Conservation (phyloP, 2,797 vertebrate species). For the Orestias chungarensis region DNA sequence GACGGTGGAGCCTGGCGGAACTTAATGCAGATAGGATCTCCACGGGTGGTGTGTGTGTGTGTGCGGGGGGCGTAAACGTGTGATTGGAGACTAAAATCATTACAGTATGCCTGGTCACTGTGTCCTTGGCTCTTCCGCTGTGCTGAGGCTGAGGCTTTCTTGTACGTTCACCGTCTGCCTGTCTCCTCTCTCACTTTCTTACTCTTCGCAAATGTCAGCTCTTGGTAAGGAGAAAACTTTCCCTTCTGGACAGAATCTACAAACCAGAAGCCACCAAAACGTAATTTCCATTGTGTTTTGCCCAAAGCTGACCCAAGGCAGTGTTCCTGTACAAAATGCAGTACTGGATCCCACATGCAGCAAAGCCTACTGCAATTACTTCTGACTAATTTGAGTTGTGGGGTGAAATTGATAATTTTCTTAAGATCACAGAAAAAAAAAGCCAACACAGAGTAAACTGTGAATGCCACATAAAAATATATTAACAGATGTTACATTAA, state of each 20-base stretch:
- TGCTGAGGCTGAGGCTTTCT: constrained; percentile 55
- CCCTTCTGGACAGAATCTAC: constrained; percentile 9
- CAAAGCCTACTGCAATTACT: not conserved
- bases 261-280: constrained; percentile 10
- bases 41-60: constrained; percentile 70
- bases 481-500: too few species aligned
- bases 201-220: constrained; percentile 1
- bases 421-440: not conserved
- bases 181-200: constrained; percentile 26
- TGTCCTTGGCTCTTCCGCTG: constrained; percentile 80
- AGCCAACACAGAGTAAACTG: not conserved
- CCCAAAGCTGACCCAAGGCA: not conserved
- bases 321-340: not conserved
- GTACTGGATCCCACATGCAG: not conserved
- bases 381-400: not conserved
- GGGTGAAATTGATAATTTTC: not conserved
- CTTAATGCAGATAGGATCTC: constrained; percentile 79
- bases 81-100: constrained; percentile 84
- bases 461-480: not conserved
- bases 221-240: not conserved
- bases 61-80: constrained; percentile 75
- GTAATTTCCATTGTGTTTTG: not conserved
- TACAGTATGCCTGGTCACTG: constrained; percentile 78
- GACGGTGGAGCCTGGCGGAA: constrained; percentile 64
- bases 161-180: constrained; percentile 26